Percentiles rank a stretch among this genome's conserved stretches.
Evolutionary conservation across 2,888 invertebrate species (phyloP).

Genomic region (Nephrotoma appendiculata): DNA sequence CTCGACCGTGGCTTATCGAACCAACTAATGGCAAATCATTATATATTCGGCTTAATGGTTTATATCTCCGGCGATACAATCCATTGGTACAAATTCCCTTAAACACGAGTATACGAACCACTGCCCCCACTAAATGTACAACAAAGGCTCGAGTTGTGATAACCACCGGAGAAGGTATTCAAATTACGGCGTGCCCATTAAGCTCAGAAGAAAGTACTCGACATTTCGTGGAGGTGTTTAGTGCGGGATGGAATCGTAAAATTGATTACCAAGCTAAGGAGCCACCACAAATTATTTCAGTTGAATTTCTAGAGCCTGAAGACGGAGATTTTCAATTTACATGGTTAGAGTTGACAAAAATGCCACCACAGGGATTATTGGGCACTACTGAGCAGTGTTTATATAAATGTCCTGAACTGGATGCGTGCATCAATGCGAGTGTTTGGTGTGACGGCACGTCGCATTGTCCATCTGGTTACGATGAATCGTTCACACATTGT

Average conservation of each 20-base stretch:
- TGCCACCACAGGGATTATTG: slow-evolving; percentile 31
- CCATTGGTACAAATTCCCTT: slow-evolving; percentile 32
- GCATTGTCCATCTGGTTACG: slow-evolving; percentile 68
- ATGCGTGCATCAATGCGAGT: slow-evolving; percentile 64
- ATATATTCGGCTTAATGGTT: slow-evolving; percentile 63
- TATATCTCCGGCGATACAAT: slow-evolving; percentile 34
- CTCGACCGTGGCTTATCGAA: slow-evolving; percentile 66
- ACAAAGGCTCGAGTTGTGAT: slow-evolving; percentile 68
- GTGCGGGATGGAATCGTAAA: slow-evolving; percentile 63
- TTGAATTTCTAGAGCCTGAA: slow-evolving; percentile 67
- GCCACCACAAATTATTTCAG: slow-evolving; percentile 50
- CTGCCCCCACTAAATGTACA: slow-evolving; percentile 44
- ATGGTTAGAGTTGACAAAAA: slow-evolving; percentile 66
- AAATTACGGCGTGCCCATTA: slow-evolving; percentile 39
- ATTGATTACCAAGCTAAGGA: slow-evolving; percentile 41
- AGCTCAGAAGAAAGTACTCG: slow-evolving; percentile 38
- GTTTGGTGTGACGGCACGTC: slow-evolving; percentile 68
- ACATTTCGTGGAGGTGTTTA: slow-evolving; percentile 65
- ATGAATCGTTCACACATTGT: slow-evolving; percentile 67
- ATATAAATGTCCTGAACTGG: slow-evolving; percentile 61
- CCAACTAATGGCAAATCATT: slow-evolving; percentile 60
- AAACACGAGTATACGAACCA: slow-evolving; percentile 42
- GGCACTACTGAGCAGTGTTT: slow-evolving; percentile 51
- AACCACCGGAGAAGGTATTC: slow-evolving; percentile 47
- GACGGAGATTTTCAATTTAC: slow-evolving; percentile 59